Evolutionary conservation across 2,113 vertebrate genomes (phyloP).

Genomic region (Dermatemys mawii): DNA sequence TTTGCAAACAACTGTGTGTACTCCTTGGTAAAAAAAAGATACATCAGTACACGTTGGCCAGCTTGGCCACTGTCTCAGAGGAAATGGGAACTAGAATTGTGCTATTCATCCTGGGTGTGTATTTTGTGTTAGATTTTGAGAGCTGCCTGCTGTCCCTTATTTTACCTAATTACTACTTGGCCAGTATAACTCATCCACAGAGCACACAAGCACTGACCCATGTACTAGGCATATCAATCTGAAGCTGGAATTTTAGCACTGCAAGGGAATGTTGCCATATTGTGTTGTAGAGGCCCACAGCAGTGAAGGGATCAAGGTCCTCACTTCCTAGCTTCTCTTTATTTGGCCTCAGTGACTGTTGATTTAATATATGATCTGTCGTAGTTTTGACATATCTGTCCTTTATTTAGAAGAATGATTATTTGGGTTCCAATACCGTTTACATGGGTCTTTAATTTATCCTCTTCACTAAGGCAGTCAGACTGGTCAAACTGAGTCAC

Average conservation of each 20-base stretch:
- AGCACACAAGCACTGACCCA: not conserved
- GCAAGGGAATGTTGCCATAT: not conserved
- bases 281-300: not conserved
- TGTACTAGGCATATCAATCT: not conserved
- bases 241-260: not conserved
- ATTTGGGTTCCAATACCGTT: not conserved
- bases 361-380: not conserved
- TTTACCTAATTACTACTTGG: not conserved
- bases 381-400: not conserved
- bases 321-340: not conserved
- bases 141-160: not conserved
- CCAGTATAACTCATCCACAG: not conserved
- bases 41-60: constrained; percentile 23
- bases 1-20: not conserved
- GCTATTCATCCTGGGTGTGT: constrained; percentile 9
- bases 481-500: not conserved
- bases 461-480: not conserved
- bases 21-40: constrained; percentile 1
- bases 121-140: not conserved
- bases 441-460: not conserved
- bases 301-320: not conserved
- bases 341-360: accelerated
- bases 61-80: not conserved
- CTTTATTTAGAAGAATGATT: not conserved
- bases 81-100: constrained; percentile 25